Conservation (phyloP, 1,140 invertebrate genomes). For the Condylostylus longicornis region DNA sequence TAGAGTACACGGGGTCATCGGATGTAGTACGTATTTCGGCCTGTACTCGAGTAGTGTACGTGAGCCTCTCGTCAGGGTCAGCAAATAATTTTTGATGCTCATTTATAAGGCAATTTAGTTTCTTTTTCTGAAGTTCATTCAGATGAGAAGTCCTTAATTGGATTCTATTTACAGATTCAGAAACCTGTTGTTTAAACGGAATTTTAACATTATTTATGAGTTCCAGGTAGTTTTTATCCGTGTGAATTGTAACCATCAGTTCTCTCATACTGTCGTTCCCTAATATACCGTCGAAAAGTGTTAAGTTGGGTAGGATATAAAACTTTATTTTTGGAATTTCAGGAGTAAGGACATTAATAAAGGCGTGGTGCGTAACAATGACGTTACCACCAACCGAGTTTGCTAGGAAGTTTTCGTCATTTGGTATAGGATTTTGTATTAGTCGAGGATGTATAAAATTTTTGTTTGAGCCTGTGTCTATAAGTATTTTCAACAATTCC, state of each 20-base stretch:
- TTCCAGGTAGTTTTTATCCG: neutral
- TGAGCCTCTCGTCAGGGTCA: slow-evolving; percentile 1
- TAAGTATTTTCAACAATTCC: slow-evolving; percentile 6
- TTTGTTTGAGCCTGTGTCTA: slow-evolving; percentile 7
- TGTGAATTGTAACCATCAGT: neutral
- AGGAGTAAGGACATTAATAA: slow-evolving; percentile 4
- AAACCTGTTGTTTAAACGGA: neutral
- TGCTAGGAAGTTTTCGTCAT: neutral
- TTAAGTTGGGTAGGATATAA: neutral
- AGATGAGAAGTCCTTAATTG: neutral
- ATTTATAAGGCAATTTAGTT: neutral
- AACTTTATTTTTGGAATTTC: slow-evolving; percentile 4
- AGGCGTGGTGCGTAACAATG: slow-evolving; percentile 6
- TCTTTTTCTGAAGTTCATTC: neutral
- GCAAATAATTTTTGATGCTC: neutral
- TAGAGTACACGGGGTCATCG: slow-evolving; percentile 5
- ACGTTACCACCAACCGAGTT: slow-evolving; percentile 2
- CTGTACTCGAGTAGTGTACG: neutral
- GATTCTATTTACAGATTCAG: neutral
- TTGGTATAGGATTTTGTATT: neutral
- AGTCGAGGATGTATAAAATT: slow-evolving; percentile 1
- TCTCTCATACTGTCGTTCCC: slow-evolving; percentile 1
- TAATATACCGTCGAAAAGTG: neutral
- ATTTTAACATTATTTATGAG: neutral
- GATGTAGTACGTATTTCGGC: slow-evolving; percentile 1